Evolutionary conservation across 2,113 vertebrate genomes (phyloP), one percentile per base, ranked within the genome.

Genomic region (Chauna torquata): DNA sequence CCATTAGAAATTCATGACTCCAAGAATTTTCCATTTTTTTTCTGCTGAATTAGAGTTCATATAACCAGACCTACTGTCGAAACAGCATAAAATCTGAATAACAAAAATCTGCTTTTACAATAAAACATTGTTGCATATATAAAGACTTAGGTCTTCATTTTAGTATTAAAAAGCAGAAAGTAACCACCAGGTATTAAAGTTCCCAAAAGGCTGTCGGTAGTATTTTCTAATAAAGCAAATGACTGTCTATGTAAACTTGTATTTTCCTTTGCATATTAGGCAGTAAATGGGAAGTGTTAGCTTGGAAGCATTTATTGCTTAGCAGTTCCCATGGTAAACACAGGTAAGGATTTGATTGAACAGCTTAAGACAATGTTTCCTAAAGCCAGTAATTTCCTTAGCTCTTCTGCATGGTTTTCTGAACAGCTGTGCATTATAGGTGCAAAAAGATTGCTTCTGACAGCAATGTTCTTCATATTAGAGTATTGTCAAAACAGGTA

Each of bases 371-470:
- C 49, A 80, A 38, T 62, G 10, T 88, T 97, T 94, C 66, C 45
- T 77, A 77, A 58, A 91, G 64, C n/a, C 5, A 24, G n/a, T 58
- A 92, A 66, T 45, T 82, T 91, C 40, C 49, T 80, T 79, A 80
- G 54, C 32, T 36, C 16, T 91, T 95, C 75, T 77, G 24, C 54
- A 30, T 36, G 9, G 36, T 91, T 84, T 96, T 87, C 86, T 87
- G 86, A 72, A 94, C 50, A 28, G 25, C 54, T 66, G 0, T 66
- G 70, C 55, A 40, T 82, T 82, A 55, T 24, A 55, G 8, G 45
- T 89, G 82, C 54, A 70, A 82, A 91, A 93, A 38, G 54, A 94
- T 92, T 70, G 42, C 23, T 82, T 74, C 74, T 95, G 92, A 95
- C 84, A 94, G 78, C 74, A 70, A 5, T 38, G 25, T 58, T 86